Evolutionary conservation across 2,113 vertebrate genomes (phyloP), one percentile per base, ranked within the genome.

Genomic region (Sisor rabdophorus): DNA sequence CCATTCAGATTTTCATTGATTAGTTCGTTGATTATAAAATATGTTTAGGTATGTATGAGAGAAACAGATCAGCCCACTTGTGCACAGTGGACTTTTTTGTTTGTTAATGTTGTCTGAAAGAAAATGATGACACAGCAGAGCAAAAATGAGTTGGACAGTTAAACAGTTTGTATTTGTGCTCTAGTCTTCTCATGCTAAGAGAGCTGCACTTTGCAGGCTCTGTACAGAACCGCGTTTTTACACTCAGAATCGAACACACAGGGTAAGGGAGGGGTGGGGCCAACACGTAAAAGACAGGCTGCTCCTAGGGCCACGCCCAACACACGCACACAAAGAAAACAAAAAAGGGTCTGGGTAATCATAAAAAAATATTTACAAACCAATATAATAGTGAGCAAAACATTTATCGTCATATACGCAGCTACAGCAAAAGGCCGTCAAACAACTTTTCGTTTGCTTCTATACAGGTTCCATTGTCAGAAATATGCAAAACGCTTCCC

Each of bases 351-450:
- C 74, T 88, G 84, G 60, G 75, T 81, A 85, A 85, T 86, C 84
- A 92, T 92, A 56, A 56, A 91, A 94, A 95, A 92, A 86, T 92
- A 93, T 94, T 90, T 92, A 94, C 93, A 95, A 44, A 93, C 92
- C 90, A 88, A 93, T 90, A 91, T 82, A 85, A 86, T 78, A 81
- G 82, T 88, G 91, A 93, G 65, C 93, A 90, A 93, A 94, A 91
- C 91, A 91, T 86, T 89, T 85, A 89, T 89, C 81, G 78, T 84
- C 87, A 84, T 83, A 78, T 85, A 89, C 92, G 91, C 91, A 91
- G 90, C 91, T 91, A 92, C 81, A 78, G 81, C 78, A 87, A 91
- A 88, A 93, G 93, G 93, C 87, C 86, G 91, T 94, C 87, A 91
- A 87, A 94, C 94, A 94, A 93, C 93, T 93, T 80, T 81, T 80